These are phyloP conservation scores for Drosophila tristis DNA, from an alignment of 1,140 invertebrate genomes.

Conservation along the genomic window DNA sequence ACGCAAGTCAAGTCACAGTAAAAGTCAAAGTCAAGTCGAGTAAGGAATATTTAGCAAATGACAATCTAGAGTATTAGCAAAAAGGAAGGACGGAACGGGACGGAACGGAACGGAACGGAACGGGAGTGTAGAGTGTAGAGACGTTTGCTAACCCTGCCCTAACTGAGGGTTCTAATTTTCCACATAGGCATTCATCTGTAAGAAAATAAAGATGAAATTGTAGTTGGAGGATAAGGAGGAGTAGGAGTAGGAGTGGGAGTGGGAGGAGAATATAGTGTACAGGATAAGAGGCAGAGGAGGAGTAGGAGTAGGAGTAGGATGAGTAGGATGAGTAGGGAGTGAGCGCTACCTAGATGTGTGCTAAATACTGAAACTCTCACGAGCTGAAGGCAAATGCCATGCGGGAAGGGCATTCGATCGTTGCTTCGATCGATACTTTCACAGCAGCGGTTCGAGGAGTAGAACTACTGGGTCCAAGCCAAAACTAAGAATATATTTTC, in stretches of 20 bases:
- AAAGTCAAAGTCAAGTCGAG: constrained; percentile 12
- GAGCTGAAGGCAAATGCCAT: constrained; percentile 6
- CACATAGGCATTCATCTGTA: neutral
- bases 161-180: neutral
- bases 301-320: constrained; percentile 15
- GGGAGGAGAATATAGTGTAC: constrained; percentile 8
- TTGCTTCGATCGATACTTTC: constrained; percentile 20
- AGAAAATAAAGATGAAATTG: constrained; percentile 60
- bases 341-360: constrained; percentile 2
- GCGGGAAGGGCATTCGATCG: constrained; percentile 5
- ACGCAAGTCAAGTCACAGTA: constrained; percentile 1
- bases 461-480: constrained; percentile 78
- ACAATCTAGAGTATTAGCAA: constrained; percentile 70
- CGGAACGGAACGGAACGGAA: neutral
- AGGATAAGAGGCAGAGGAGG: constrained; percentile 4
- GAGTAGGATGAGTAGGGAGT: constrained; percentile 8
- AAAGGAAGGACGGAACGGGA: constrained; percentile 11
- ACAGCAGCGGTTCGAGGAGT: constrained; percentile 65
- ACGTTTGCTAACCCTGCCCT: constrained; percentile 49
- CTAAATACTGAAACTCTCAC: constrained; percentile 12
- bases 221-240: constrained; percentile 53
- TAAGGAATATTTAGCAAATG: constrained; percentile 68
- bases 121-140: no score
- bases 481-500: constrained; percentile 71
- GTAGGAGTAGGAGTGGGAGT: constrained; percentile 11